These are phyloP conservation scores for Tetramorium bicarinatum DNA, from an alignment of 2,888 invertebrate genomes.

Conservation along the genomic window DNA sequence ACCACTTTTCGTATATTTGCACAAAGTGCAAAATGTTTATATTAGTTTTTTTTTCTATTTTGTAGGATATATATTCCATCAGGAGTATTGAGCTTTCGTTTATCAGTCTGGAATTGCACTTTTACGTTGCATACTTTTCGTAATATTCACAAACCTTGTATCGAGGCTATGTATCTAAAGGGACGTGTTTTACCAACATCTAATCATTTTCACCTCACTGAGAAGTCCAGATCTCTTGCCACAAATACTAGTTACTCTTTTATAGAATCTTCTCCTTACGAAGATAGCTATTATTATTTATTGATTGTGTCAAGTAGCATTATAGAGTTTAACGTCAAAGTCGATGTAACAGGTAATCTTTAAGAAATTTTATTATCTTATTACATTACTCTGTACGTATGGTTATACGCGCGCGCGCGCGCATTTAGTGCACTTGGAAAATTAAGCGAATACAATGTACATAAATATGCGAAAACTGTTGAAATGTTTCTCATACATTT, in stretches of 20 bases:
- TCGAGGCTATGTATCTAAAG: conserved; percentile 83
- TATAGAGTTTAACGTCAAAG: conserved; percentile 85
- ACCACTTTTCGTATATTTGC: not conserved
- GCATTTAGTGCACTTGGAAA: too few species aligned
- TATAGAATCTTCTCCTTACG: conserved; percentile 84
- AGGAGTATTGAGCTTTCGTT: conserved; percentile 85
- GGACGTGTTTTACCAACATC: conserved; percentile 85
- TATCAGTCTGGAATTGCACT: conserved; percentile 85
- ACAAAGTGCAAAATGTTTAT: not conserved
- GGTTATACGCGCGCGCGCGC: not conserved
- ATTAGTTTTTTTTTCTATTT: conserved; percentile 34
- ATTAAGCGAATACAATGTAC: too few species aligned
- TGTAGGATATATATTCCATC: conserved; percentile 86
- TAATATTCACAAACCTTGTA: conserved; percentile 80
- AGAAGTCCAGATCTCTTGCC: conserved; percentile 79
- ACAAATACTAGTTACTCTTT: conserved; percentile 82
- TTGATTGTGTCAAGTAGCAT: conserved; percentile 85
- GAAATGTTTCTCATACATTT: too few species aligned
- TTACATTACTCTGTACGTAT: not conserved
- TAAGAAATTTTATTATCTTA: not conserved
- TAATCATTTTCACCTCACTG: conserved; percentile 77
- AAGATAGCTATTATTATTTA: conserved; percentile 87
- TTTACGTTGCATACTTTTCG: conserved; percentile 79
- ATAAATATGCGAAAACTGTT: too few species aligned
- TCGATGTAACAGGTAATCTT: conserved; percentile 81